Evolutionary conservation across 2,888 invertebrate species (phyloP).

Genomic region (Spicauda simplicius): DNA sequence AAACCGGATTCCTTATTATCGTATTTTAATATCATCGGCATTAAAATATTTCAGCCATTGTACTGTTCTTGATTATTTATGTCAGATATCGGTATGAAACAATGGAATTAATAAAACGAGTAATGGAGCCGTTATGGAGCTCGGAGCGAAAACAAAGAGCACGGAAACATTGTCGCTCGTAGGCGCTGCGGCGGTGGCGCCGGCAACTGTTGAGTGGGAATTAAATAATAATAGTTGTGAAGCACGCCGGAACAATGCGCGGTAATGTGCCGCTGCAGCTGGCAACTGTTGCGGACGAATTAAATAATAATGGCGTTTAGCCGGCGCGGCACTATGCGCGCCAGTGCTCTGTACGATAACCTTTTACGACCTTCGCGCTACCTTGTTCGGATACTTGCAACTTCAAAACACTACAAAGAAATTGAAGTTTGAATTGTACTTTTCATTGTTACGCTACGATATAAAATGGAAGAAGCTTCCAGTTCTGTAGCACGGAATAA

Average conservation of each 20-base stretch:
- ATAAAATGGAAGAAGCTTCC: not conserved
- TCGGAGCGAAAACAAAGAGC: not conserved
- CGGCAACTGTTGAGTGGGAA: not conserved
- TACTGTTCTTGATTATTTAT: too few species aligned
- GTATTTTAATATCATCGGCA: too few species aligned
- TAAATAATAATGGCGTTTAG: slow-evolving; percentile 12
- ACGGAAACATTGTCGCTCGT: not conserved
- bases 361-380: slow-evolving; percentile 13
- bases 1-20: too few species aligned
- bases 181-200: not conserved
- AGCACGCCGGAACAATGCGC: not conserved
- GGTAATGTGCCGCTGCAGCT: not conserved
- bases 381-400: slow-evolving; percentile 1
- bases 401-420: slow-evolving; percentile 5
- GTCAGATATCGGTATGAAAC: not conserved
- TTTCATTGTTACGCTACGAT: slow-evolving; percentile 5
- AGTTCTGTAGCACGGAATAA: not conserved
- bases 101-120: not conserved
- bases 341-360: slow-evolving; percentile 7
- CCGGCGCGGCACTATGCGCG: slow-evolving; percentile 7
- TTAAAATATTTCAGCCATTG: too few species aligned
- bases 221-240: not conserved
- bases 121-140: not conserved
- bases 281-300: slow-evolving; percentile 12
- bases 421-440: not conserved